A percentile compares a stretch with the other conserved stretches of the same genome.
These are phyloP conservation scores for Chinchilla lanigera DNA, from an alignment of 2,113 vertebrate genomes.

Conservation along the genomic window DNA sequence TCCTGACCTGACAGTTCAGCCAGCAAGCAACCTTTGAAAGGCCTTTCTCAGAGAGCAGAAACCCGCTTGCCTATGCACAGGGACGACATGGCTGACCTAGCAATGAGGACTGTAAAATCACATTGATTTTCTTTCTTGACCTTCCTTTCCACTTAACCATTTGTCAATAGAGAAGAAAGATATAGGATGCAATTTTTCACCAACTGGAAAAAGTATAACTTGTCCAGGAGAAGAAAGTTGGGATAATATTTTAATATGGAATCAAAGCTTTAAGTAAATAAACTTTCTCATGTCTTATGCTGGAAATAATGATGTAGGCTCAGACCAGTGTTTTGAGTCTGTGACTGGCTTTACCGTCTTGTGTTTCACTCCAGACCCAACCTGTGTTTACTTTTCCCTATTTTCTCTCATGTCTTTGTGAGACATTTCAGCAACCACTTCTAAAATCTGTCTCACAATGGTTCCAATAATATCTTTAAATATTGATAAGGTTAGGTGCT, in stretches of 20 bases:
- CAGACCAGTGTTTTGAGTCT: neutral
- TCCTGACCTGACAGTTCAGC: conserved; percentile 55
- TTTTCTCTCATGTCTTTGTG: neutral
- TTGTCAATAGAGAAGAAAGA: conserved; percentile 74
- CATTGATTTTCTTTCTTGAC: conserved; percentile 79
- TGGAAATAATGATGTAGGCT: neutral
- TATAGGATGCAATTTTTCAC: conserved; percentile 71
- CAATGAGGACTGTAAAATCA: conserved; percentile 72
- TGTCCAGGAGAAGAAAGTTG: conserved; percentile 25
- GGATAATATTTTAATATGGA: conserved; percentile 39
- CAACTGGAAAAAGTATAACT: conserved; percentile 48
- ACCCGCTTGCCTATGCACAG: conserved; percentile 58
- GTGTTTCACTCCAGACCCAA: neutral
- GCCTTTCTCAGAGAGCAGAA: conserved; percentile 48
- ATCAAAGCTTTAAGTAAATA: neutral
- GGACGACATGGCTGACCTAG: conserved; percentile 73
- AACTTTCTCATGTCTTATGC: neutral
- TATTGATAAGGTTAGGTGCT: neutral
- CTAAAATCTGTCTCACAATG: neutral
- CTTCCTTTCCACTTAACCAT: conserved; percentile 75
- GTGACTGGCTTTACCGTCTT: neutral
- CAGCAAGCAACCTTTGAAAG: conserved; percentile 72
- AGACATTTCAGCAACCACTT: neutral
- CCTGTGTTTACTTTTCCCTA: neutral
- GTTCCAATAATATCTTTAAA: neutral